phyloP scores from a whole-genome alignment of 2,113 vertebrate species.

The Callipepla squamata region DNA sequence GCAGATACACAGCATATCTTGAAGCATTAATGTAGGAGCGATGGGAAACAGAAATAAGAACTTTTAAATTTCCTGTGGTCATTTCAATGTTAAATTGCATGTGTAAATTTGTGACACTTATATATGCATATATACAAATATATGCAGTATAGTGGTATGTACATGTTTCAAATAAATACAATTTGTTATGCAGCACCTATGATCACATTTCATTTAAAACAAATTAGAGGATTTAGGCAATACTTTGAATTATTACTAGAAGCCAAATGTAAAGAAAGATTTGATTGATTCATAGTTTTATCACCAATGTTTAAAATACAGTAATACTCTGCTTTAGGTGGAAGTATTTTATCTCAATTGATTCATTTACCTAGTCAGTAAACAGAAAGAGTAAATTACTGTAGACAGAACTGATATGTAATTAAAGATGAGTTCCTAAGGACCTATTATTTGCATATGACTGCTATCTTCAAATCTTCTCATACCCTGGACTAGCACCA shows the following conservation, averaged over 20 bases:
- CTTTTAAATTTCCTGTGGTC: background rate
- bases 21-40: background rate
- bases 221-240: background rate
- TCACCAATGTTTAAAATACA: background rate
- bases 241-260: background rate
- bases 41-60: background rate
- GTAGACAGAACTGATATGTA: background rate
- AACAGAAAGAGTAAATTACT: background rate
- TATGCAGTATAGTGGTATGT: background rate
- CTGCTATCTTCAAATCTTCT: background rate
- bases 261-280: background rate
- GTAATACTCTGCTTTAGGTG: background rate
- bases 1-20: background rate
- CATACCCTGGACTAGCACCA: background rate
- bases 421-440: too few relatives aligned
- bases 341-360: rapidly evolving
- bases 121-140: background rate
- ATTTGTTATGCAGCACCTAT: background rate
- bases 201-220: too few relatives aligned
- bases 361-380: background rate
- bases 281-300: background rate
- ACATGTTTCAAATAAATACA: background rate
- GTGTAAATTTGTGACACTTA: background rate
- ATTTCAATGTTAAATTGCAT: background rate
- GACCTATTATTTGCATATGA: background rate